A percentile compares a stretch with the other conserved stretches of the same genome.
Conservation (phyloP, 1,140 invertebrate genomes). For the Drosophila nigromelanica region DNA sequence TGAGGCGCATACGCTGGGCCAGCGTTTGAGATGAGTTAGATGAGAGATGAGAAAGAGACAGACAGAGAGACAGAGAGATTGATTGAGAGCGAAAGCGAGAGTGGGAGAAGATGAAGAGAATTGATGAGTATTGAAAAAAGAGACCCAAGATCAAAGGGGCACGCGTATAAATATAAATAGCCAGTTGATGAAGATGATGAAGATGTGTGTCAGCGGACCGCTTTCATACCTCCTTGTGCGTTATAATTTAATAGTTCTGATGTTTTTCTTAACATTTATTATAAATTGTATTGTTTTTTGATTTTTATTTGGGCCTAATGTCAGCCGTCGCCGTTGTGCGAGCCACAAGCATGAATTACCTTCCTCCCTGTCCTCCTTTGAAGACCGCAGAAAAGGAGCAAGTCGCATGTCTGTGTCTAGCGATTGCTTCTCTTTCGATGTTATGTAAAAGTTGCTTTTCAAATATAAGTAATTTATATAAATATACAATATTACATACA, state of each 20-base stretch:
- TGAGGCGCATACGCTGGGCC: constrained; percentile 7
- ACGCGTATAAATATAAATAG: constrained; percentile 7
- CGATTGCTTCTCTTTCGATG: constrained; percentile 1
- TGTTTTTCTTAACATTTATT: constrained; percentile 33
- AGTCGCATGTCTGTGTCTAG: background rate
- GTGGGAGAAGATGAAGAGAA: constrained; percentile 4
- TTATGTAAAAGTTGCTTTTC: constrained; percentile 7
- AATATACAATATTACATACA: background rate
- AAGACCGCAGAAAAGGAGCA: background rate
- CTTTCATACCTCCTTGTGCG: constrained; percentile 33
- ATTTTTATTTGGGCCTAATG: constrained; percentile 8
- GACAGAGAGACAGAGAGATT: background rate
- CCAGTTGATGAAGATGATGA: constrained; percentile 17
- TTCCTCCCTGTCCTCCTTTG: background rate
- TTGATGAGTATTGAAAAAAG: constrained; percentile 11
- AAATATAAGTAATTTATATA: constrained; percentile 10
- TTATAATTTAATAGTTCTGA: constrained; percentile 24
- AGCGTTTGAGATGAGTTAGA: constrained; percentile 22
- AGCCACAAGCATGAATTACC: constrained; percentile 7
- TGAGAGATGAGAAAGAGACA: background rate
- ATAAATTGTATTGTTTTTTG: constrained; percentile 27
- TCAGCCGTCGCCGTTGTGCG: constrained; percentile 21
- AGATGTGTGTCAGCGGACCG: constrained; percentile 22
- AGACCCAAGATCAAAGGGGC: constrained; percentile 10
- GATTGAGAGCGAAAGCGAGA: background rate